Evolutionary conservation across 2,113 vertebrate species (phyloP).

Genomic region (Polypterus bichir): DNA sequence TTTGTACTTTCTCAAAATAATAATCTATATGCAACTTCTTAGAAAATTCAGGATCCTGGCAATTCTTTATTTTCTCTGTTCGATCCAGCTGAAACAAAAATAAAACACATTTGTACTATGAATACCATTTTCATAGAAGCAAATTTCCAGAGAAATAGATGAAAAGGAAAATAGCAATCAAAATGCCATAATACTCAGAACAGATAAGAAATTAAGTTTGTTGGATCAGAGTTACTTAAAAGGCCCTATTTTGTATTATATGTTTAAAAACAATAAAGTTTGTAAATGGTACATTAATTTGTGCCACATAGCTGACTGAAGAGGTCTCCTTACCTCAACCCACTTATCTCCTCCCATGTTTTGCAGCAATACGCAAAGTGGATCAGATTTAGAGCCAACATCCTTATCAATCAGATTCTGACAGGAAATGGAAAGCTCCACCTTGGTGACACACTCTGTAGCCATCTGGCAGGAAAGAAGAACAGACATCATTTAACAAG

Average conservation of each 20-base stretch:
- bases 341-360: conserved; percentile 56
- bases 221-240: too few species aligned
- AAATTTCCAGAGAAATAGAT: too few species aligned
- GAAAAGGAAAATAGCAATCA: too few species aligned
- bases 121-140: too few species aligned
- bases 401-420: conserved; percentile 72
- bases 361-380: conserved; percentile 75
- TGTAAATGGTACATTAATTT: too few species aligned
- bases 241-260: too few species aligned
- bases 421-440: conserved; percentile 75
- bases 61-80: conserved; percentile 69
- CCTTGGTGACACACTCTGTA: conserved; percentile 56
- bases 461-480: conserved; percentile 58
- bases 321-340: conserved; percentile 58
- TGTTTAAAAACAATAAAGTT: too few species aligned
- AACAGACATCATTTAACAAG: too few species aligned
- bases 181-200: too few species aligned
- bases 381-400: conserved; percentile 75
- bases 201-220: too few species aligned
- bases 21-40: conserved; percentile 69
- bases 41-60: conserved; percentile 68
- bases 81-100: conserved; percentile 50
- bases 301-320: background rate
- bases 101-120: background rate
- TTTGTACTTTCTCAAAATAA: conserved; percentile 81